These are phyloP conservation scores for Notechis scutatus DNA, from an alignment of 2,113 vertebrate species.

Conservation along the genomic window DNA sequence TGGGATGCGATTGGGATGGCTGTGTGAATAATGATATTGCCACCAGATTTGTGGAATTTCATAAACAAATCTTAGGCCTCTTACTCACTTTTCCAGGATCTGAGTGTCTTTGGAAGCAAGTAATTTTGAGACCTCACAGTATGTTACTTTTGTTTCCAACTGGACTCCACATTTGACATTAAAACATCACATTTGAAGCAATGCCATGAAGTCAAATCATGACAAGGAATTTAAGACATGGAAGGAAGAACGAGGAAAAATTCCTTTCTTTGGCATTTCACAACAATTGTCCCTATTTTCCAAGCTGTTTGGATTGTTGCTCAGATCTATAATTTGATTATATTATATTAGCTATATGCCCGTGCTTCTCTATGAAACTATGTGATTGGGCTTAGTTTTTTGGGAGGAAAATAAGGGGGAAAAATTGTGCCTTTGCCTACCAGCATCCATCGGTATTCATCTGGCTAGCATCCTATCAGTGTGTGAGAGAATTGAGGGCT, in stretches of 20 bases:
- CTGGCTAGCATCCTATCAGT: too few species aligned
- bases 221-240: not conserved
- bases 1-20: not conserved
- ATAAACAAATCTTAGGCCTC: not conserved
- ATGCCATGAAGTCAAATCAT: not conserved
- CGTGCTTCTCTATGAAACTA: too few species aligned
- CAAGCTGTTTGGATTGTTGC: slow-evolving; percentile 24
- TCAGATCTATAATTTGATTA: not conserved
- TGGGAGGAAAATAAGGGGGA: too few species aligned
- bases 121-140: not conserved
- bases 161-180: not conserved
- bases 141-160: not conserved
- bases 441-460: too few species aligned
- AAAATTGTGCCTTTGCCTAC: too few species aligned
- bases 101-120: not conserved
- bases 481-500: too few species aligned
- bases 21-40: slow-evolving; percentile 11
- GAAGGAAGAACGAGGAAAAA: slow-evolving; percentile 6
- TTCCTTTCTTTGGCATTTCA: slow-evolving; percentile 39
- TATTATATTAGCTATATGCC: not conserved
- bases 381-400: too few species aligned
- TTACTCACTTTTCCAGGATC: slow-evolving; percentile 32
- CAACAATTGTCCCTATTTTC: slow-evolving; percentile 29
- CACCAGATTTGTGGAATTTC: not conserved
- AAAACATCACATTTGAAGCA: not conserved